Evolutionary conservation across 1,140 invertebrate species (phyloP).

Genomic region (Coenobita brevimanus): DNA sequence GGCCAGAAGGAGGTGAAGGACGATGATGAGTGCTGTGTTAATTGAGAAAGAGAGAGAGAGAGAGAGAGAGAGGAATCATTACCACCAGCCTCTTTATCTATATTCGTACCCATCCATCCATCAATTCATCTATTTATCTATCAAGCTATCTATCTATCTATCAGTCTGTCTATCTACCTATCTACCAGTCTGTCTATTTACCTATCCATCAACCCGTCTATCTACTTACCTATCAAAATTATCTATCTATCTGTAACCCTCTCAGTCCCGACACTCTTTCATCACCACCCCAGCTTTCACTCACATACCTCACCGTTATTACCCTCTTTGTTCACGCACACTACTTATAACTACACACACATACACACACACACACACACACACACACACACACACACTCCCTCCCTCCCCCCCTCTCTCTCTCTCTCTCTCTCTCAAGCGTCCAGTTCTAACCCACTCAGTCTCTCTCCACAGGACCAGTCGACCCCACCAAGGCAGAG

Average conservation of each 20-base stretch:
- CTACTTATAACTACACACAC: background rate
- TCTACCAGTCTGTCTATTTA: too few species aligned
- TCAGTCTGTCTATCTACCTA: too few species aligned
- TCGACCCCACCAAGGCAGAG: constrained; percentile 46
- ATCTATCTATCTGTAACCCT: background rate
- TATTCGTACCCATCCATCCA: background rate
- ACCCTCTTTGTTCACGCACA: background rate
- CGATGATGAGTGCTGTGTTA: too few species aligned
- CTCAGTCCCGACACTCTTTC: too few species aligned
- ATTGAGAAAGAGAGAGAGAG: background rate
- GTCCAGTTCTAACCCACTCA: too few species aligned
- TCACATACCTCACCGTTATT: background rate
- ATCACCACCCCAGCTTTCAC: too few species aligned
- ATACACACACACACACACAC: constrained; percentile 2
- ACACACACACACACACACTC: constrained; percentile 18
- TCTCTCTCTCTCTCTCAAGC: background rate
- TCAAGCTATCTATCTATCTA: too few species aligned
- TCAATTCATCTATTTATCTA: too few species aligned
- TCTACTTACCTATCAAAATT: background rate
- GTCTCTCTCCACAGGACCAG: background rate
- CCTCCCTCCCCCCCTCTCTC: background rate
- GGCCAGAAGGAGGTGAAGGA: too few species aligned
- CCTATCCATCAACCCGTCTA: too few species aligned
- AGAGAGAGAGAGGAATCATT: background rate
- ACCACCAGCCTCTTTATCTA: background rate